phyloP scores from a whole-genome alignment of 2,113 vertebrate genomes.

The Sciurus niger region DNA sequence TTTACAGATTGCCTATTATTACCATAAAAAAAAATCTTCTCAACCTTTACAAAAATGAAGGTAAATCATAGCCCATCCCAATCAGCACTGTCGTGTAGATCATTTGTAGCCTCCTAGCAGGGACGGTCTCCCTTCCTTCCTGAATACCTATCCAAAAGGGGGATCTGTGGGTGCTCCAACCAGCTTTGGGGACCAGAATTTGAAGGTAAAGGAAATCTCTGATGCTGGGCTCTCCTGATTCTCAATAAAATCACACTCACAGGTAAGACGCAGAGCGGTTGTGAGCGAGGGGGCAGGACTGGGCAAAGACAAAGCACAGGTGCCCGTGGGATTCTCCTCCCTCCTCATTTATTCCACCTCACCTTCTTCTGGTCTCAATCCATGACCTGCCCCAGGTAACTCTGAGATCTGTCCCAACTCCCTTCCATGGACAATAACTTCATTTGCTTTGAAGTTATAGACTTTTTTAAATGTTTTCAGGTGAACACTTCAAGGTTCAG shows the following conservation, averaged over 20 bases:
- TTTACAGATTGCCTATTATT: constrained; percentile 23
- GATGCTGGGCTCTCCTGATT: background rate
- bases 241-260: background rate
- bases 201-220: constrained; percentile 32
- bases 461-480: constrained; percentile 44
- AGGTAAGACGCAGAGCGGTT: background rate
- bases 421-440: background rate
- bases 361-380: background rate
- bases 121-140: background rate
- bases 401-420: background rate
- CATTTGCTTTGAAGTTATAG: background rate
- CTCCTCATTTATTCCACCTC: background rate
- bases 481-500: background rate
- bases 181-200: background rate
- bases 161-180: background rate
- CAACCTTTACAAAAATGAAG: background rate
- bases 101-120: background rate
- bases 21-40: constrained; percentile 33
- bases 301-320: background rate
- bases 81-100: background rate
- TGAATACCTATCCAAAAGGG: background rate
- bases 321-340: too few species aligned
- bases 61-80: background rate
- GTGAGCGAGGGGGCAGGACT: fast-evolving
- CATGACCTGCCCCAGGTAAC: background rate